A percentile compares a stretch with the other conserved stretches of the same genome.
Conservation (phyloP, 2,113 vertebrate species). For the Grammomys dolichurus region DNA sequence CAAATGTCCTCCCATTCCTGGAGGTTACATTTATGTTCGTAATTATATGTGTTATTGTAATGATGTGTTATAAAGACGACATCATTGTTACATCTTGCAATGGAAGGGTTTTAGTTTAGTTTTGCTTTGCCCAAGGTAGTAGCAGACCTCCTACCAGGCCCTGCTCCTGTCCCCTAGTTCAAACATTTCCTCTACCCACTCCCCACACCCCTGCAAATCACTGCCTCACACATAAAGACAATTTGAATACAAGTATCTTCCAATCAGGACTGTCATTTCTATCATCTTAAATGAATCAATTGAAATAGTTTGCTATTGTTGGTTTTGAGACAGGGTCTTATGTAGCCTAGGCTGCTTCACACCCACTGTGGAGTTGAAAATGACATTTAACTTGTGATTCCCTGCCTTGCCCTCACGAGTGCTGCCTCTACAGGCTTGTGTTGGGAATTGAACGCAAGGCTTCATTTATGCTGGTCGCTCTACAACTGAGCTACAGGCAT, state of each 20-base stretch:
- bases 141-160: not conserved
- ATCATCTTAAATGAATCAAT: not conserved
- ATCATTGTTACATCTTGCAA: not conserved
- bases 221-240: not conserved
- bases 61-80: not conserved
- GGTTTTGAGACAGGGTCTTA: not conserved
- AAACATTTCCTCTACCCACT: fast-evolving
- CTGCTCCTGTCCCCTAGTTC: not conserved
- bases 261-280: not conserved
- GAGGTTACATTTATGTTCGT: not conserved
- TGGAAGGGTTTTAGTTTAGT: not conserved
- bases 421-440: too few relatives aligned
- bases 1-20: not conserved
- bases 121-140: not conserved
- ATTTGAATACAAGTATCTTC: slow-evolving; percentile 1
- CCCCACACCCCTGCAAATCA: not conserved
- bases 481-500: not conserved
- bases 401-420: not conserved
- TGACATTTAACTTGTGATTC: not conserved
- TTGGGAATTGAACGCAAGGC: too few relatives aligned
- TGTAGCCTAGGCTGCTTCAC: not conserved
- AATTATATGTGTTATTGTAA: not conserved
- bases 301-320: not conserved
- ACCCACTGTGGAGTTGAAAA: not conserved
- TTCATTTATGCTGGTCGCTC: not conserved